Percentiles rank a stretch among this genome's conserved stretches.
Evolutionary conservation across 2,888 invertebrate genomes (phyloP).

Genomic region (Congeria kusceri): DNA sequence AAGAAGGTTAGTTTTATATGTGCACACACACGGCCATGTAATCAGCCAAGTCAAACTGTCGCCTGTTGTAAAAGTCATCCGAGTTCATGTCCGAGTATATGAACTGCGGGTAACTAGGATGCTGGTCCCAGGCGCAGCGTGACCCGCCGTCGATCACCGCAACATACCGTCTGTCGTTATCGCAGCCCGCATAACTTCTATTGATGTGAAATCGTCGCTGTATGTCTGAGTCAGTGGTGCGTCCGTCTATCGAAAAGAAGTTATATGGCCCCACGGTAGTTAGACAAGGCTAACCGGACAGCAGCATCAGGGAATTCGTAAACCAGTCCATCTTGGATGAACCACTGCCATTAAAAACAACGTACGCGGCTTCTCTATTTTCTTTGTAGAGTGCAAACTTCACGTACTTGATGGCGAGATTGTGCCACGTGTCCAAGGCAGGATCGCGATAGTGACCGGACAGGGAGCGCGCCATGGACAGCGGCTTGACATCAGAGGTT

Average conservation of each 20-base stretch:
- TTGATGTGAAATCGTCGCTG: background rate
- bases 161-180: background rate
- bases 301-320: background rate
- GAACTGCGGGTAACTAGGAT: background rate
- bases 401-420: background rate
- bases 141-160: background rate
- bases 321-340: background rate
- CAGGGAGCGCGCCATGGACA: background rate
- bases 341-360: background rate
- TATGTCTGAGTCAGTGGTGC: background rate
- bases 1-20: too few relatives aligned
- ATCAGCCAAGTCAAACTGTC: background rate
- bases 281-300: background rate
- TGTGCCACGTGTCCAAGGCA: background rate
- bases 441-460: background rate
- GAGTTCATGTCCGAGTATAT: constrained; percentile 4
- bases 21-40: too few relatives aligned
- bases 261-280: background rate
- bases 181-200: background rate
- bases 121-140: background rate
- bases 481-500: background rate
- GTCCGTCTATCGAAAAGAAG: background rate
- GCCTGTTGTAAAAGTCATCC: background rate
- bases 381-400: constrained; percentile 5
- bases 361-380: background rate